Conservation (phyloP, 2,113 vertebrate species). For the Ctenomys sociabilis region DNA sequence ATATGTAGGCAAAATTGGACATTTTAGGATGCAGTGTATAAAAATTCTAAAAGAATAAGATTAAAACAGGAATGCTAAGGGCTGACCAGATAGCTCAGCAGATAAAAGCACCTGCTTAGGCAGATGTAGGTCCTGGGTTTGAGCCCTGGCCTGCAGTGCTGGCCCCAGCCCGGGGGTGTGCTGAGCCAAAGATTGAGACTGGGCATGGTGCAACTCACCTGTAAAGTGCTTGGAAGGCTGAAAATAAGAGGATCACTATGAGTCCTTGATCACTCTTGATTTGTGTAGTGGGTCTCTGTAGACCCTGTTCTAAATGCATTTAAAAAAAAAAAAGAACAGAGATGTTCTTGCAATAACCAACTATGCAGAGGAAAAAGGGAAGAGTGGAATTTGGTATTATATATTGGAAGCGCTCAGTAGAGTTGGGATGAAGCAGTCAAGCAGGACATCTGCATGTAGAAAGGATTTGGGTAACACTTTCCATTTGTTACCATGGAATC, state of each 20-base stretch:
- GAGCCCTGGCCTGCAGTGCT: too few relatives aligned
- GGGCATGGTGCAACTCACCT: too few relatives aligned
- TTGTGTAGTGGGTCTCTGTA: too few relatives aligned
- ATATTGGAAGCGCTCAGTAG: neutral
- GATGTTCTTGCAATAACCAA: neutral
- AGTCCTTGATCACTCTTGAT: too few relatives aligned
- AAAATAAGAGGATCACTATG: too few relatives aligned
- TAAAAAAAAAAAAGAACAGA: neutral
- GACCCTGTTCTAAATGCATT: too few relatives aligned
- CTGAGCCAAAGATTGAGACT: too few relatives aligned
- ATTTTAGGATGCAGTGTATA: neutral
- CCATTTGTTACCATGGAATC: neutral
- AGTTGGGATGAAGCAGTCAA: neutral
- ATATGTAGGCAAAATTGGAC: neutral
- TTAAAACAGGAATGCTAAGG: neutral
- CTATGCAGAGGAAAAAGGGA: neutral
- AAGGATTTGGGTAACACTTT: neutral
- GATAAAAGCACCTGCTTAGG: too few relatives aligned
- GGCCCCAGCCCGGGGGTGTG: too few relatives aligned
- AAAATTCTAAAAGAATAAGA: neutral
- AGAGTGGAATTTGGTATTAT: neutral
- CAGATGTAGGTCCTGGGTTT: too few relatives aligned
- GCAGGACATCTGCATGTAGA: neutral
- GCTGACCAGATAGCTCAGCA: too few relatives aligned
- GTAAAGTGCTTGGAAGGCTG: too few relatives aligned